Evolutionary conservation across 2,113 vertebrate genomes (phyloP).

Genomic region (Microtus richardsoni): DNA sequence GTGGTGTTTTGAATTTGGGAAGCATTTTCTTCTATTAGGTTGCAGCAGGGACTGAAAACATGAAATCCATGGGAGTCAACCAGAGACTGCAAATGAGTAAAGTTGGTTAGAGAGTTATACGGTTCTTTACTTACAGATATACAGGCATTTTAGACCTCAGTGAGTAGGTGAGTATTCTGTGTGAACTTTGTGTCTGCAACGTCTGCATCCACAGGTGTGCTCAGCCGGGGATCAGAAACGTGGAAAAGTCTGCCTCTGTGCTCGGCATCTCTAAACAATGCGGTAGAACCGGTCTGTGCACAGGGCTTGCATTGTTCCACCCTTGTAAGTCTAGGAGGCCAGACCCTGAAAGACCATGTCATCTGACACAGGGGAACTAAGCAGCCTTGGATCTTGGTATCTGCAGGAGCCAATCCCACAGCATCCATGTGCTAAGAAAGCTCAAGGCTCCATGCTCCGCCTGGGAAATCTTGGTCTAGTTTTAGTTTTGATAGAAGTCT

Average conservation of each 20-base stretch:
- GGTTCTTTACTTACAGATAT: neutral
- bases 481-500: neutral
- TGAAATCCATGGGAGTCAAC: neutral
- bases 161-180: too few relatives aligned
- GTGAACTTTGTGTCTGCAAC: neutral
- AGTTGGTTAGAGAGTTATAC: neutral
- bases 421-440: neutral
- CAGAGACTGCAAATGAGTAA: neutral
- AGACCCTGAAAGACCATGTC: neutral
- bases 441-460: neutral
- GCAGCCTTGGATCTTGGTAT: neutral
- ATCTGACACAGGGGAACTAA: neutral
- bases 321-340: too few relatives aligned
- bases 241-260: neutral
- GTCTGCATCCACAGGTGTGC: neutral
- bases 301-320: neutral
- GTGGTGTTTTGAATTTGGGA: neutral
- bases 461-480: neutral
- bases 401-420: neutral
- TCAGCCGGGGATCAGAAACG: neutral
- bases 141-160: neutral
- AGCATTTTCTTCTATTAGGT: constrained; percentile 14
- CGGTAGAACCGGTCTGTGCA: neutral
- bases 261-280: neutral
- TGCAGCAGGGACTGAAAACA: neutral